Conservation (phyloP, 2,888 invertebrate genomes). For the Tillus elongatus region DNA sequence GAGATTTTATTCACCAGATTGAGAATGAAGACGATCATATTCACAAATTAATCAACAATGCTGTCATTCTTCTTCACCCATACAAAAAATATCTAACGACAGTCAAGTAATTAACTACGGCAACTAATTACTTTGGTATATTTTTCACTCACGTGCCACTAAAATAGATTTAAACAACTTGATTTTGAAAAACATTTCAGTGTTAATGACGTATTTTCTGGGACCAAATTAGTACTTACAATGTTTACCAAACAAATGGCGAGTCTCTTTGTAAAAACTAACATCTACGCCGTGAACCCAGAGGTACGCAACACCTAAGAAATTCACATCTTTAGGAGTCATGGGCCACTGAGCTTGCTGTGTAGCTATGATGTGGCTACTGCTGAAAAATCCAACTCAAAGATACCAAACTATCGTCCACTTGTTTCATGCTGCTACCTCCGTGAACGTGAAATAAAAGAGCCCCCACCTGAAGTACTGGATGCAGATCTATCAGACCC, state of each 20-base stretch:
- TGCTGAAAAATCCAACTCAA: conserved; percentile 58
- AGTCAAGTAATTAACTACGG: conserved; percentile 59
- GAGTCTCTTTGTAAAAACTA: conserved; percentile 48
- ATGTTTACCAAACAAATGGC: conserved; percentile 54
- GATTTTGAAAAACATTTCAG: conserved; percentile 37
- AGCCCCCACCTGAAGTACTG: conserved; percentile 33
- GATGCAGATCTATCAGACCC: conserved; percentile 32
- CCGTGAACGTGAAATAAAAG: conserved; percentile 48
- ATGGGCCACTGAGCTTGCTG: conserved; percentile 48
- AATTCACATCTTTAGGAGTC: conserved; percentile 45
- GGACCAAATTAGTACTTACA: conserved; percentile 57
- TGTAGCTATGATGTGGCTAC: conserved; percentile 59
- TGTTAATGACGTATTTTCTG: conserved; percentile 43
- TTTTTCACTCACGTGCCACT: conserved; percentile 44
- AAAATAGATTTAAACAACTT: conserved; percentile 53
- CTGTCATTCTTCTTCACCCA: conserved; percentile 56
- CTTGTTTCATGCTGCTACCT: conserved; percentile 56
- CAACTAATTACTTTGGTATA: conserved; percentile 56
- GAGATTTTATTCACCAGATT: conserved; percentile 43
- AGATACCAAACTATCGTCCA: conserved; percentile 61
- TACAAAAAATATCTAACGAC: conserved; percentile 51
- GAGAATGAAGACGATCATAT: conserved; percentile 47
- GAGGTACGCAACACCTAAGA: conserved; percentile 54
- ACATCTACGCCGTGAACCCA: conserved; percentile 61
- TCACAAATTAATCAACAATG: conserved; percentile 63